phyloP scores from a whole-genome alignment of 2,888 invertebrate species.

The Plemyria rubiginata region DNA sequence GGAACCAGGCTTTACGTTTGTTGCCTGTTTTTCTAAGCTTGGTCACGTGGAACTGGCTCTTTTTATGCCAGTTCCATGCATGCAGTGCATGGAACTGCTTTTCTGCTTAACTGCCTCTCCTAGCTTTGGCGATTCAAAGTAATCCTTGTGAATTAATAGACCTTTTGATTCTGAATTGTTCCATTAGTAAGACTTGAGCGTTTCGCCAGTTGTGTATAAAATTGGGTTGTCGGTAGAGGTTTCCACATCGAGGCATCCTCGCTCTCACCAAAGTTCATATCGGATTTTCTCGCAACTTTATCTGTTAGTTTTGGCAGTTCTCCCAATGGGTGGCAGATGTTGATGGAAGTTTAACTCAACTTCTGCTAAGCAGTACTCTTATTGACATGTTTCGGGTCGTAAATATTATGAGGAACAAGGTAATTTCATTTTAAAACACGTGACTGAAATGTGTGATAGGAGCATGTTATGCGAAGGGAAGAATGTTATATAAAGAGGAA shows the following conservation, averaged over 20 bases:
- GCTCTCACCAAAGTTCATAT: constrained; percentile 55
- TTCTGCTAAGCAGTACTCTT: constrained; percentile 52
- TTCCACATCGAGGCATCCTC: constrained; percentile 30
- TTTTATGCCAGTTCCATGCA: too few species aligned
- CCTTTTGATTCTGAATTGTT: too few species aligned
- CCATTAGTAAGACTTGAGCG: background rate
- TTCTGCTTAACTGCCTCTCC: too few species aligned
- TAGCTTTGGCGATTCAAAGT: too few species aligned
- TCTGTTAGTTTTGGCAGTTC: constrained; percentile 63
- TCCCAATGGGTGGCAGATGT: constrained; percentile 72
- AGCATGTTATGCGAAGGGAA: too few species aligned
- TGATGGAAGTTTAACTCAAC: constrained; percentile 58
- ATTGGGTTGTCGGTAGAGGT: constrained; percentile 18
- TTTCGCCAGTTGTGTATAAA: constrained; percentile 11
- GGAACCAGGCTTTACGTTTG: too few species aligned
- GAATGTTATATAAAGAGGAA: too few species aligned
- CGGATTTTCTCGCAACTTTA: constrained; percentile 55
- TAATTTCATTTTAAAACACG: constrained; percentile 2
- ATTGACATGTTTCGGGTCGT: constrained; percentile 29
- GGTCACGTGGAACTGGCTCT: too few species aligned
- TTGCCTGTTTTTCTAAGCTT: too few species aligned
- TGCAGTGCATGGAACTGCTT: too few species aligned
- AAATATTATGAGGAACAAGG: constrained; percentile 1
- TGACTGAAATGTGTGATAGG: too few species aligned
- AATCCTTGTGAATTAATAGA: too few species aligned